Base-by-base conservation (phyloP, 2,888 invertebrate species). In the Bellardia bayeri region DNA sequence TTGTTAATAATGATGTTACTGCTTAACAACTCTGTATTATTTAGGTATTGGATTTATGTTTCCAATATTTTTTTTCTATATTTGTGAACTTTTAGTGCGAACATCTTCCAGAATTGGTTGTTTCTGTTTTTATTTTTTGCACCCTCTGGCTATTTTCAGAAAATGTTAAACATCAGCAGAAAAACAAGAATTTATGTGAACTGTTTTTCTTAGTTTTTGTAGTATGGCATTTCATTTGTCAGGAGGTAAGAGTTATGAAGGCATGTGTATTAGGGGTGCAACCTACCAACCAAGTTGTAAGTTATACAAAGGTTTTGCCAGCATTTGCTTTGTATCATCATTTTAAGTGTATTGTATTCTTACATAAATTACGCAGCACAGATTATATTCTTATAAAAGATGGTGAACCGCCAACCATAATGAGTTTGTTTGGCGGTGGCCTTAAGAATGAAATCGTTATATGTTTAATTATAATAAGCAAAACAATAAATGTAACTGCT, bases 121-220 rank as follows among this genome's bases (percentile, higher is more conserved):
- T 51, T 74, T 68, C 40, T 85, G 33, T 54, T 66, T 71, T 75
- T 40, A 40, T 69, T 33, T 23, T 49, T 64, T 64, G 9, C 66
- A 72, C 58, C 82, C 69, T 83, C 71, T 40, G 75, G 86, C 42
- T 76, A 58, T 76, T 80, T 58, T 45, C 4, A 64, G 33, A 6
- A 64, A 78, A 78, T 71, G 58, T 69, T 64, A 51, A 74, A 75
- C 80, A 80, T 82, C 82, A 78, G 78, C 78, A 72, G 14, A 74
- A 84, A 80, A 66, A 40, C 30, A 37, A 51, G n/a, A 76, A 80
- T 85, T 85, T 75, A 80, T 80, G 69, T 75, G 75, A 63, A 69
- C 58, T 49, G 63, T 63, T 85, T 69, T 56, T 74, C 63, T 79
- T 84, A 58, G 78, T 83, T 66, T 56, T 37, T 37, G 1, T 51